phyloP scores from a whole-genome alignment of 2,888 invertebrate genomes.

The Andrena fulva region DNA sequence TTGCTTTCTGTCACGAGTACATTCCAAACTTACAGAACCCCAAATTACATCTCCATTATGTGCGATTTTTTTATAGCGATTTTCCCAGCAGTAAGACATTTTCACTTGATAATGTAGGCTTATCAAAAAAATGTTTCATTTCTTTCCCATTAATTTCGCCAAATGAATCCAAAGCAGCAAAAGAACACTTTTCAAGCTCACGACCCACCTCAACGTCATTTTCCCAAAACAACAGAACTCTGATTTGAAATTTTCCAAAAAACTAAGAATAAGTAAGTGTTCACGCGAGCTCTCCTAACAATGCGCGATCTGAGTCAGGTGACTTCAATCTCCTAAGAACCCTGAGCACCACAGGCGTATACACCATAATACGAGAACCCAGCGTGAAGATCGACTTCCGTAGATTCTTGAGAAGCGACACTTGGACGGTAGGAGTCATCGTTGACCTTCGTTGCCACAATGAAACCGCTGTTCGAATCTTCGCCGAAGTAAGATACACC shows the following conservation, averaged over 20 bases:
- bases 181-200: too few relatives aligned
- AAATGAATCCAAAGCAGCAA: too few relatives aligned
- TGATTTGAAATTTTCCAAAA: background rate
- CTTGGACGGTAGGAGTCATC: conserved; percentile 71
- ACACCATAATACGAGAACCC: conserved; percentile 65
- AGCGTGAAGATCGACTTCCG: conserved; percentile 57
- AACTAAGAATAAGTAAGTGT: background rate
- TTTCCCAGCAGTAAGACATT: too few relatives aligned
- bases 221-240: too few relatives aligned
- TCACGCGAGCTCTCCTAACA: background rate
- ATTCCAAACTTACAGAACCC: too few relatives aligned
- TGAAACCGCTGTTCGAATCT: conserved; percentile 47
- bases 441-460: conserved; percentile 74
- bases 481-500: conserved; percentile 56
- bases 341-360: conserved; percentile 71
- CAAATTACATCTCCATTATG: too few relatives aligned
- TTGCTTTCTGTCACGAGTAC: too few relatives aligned
- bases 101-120: too few relatives aligned
- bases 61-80: too few relatives aligned
- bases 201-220: too few relatives aligned
- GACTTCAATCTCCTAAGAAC: conserved; percentile 69
- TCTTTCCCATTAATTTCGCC: too few relatives aligned
- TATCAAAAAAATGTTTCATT: too few relatives aligned
- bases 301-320: conserved; percentile 48
- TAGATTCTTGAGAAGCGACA: conserved; percentile 62